These are phyloP conservation scores for Temnothorax ravouxi DNA, from an alignment of 2,888 invertebrate genomes.

Conservation along the genomic window DNA sequence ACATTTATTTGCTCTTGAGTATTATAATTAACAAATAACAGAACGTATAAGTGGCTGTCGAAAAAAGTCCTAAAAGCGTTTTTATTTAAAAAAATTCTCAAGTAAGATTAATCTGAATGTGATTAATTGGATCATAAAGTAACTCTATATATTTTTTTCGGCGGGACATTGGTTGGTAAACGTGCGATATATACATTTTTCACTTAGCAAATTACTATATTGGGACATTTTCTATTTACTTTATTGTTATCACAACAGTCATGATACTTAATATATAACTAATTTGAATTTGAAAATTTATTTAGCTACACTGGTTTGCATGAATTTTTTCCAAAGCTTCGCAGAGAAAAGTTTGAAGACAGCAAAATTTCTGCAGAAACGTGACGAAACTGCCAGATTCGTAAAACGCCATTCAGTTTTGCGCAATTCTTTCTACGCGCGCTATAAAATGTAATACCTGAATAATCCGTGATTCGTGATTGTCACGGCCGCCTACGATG, in stretches of 20 bases:
- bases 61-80: slow-evolving; percentile 12
- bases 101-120: slow-evolving; percentile 5
- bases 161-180: neutral
- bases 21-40: neutral
- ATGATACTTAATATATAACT: no score
- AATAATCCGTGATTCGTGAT: slow-evolving; percentile 12
- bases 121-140: slow-evolving; percentile 28
- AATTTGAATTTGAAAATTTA: neutral
- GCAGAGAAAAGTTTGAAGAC: neutral
- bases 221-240: no score
- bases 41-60: neutral
- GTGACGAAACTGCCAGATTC: neutral
- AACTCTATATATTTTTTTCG: neutral
- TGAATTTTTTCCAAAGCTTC: slow-evolving; percentile 8
- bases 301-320: neutral
- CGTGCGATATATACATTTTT: neutral
- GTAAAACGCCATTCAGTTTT: slow-evolving; percentile 2
- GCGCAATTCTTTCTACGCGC: neutral
- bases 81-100: slow-evolving; percentile 15
- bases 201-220: no score
- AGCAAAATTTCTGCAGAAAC: slow-evolving; percentile 15
- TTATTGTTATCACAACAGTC: no score
- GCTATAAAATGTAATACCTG: slow-evolving; percentile 14
- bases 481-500: neutral
- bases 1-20: neutral